phyloP scores from a whole-genome alignment of 1,140 invertebrate genomes.

The Nasonia vitripennis region DNA sequence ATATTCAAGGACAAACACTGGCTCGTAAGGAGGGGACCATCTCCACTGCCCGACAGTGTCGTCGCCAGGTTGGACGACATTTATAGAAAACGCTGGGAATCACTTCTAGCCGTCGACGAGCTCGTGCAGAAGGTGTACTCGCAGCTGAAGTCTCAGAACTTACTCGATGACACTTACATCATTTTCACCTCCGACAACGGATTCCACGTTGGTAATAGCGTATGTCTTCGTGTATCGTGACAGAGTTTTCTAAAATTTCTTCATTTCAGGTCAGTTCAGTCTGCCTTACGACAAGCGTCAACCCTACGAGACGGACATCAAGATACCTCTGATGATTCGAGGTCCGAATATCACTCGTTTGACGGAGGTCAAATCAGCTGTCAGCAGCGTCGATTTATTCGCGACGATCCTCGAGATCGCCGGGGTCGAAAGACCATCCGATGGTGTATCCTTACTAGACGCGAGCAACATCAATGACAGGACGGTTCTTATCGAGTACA shows the following conservation, averaged over 20 bases:
- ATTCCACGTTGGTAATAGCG: constrained; percentile 85
- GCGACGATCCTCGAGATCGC: constrained; percentile 86
- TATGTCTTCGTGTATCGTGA: too few species aligned
- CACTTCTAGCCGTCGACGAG: constrained; percentile 90
- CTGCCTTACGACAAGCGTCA: constrained; percentile 92
- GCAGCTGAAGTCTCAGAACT: constrained; percentile 73
- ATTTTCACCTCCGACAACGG: constrained; percentile 93
- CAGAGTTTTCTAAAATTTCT: too few species aligned
- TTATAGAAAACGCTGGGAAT: constrained; percentile 84
- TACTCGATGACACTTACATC: constrained; percentile 85
- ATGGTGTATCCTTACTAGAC: constrained; percentile 69
- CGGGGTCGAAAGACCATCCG: constrained; percentile 71
- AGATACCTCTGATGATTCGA: constrained; percentile 86
- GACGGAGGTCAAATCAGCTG: constrained; percentile 73
- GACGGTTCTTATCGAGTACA: constrained; percentile 85
- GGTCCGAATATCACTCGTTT: constrained; percentile 81
- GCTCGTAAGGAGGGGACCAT: constrained; percentile 82
- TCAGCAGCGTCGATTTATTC: constrained; percentile 87
- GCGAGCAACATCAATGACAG: constrained; percentile 66
- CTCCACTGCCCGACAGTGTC: constrained; percentile 77
- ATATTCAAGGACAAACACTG: constrained; percentile 84
- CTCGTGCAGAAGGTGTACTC: constrained; percentile 82
- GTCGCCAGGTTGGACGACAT: constrained; percentile 80
- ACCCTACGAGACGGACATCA: constrained; percentile 91
- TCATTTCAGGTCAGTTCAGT: constrained; percentile 84